These are phyloP conservation scores for Vidua macroura DNA, from an alignment of 2,113 vertebrate species.

Conservation along the genomic window DNA sequence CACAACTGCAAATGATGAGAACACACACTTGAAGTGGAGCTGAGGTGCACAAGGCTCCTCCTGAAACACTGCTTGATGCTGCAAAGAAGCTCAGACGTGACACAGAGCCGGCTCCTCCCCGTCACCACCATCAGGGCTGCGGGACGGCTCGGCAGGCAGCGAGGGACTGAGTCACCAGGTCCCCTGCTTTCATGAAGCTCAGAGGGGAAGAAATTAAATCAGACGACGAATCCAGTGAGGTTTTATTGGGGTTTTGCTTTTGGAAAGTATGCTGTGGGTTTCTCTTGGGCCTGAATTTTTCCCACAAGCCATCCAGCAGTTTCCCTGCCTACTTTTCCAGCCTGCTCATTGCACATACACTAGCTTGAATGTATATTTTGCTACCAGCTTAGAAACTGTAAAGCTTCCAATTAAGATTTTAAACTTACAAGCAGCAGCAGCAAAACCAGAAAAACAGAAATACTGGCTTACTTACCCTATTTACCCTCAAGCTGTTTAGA, in stretches of 20 bases:
- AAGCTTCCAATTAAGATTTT: neutral
- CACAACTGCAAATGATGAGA: neutral
- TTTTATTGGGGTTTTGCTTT: neutral
- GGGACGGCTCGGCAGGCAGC: neutral
- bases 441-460: neutral
- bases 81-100: neutral
- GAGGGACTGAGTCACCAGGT: neutral
- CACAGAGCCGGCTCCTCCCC: neutral
- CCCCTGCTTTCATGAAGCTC: neutral
- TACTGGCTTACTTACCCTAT: neutral
- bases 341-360: neutral
- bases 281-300: neutral
- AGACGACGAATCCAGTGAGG: neutral
- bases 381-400: neutral
- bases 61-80: neutral
- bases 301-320: neutral
- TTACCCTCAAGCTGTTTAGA: neutral
- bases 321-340: neutral
- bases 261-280: slow-evolving; percentile 1
- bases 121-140: rapidly evolving
- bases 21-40: rapidly evolving
- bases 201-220: neutral
- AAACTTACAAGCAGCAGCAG: neutral
- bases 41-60: neutral
- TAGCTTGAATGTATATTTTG: neutral